Evolutionary conservation across 2,888 invertebrate genomes (phyloP), one percentile per base, ranked within the genome.

Genomic region (Drosophila paranaensis): DNA sequence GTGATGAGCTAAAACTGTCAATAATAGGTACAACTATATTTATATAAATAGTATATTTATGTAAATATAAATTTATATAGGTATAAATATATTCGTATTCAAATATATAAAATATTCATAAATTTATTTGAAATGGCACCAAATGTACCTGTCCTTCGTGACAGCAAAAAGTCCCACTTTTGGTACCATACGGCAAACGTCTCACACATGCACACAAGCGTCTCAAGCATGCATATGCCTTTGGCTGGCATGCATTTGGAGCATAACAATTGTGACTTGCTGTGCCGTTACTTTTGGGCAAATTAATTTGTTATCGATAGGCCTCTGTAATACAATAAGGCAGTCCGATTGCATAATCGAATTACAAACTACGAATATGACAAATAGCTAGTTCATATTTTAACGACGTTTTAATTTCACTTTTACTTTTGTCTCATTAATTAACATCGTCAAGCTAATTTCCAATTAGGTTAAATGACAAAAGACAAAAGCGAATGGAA

Each of bases 371-470:
- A 48, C 48, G 10, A 48, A 48, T 61, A 62, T 66, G 64, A 68
- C 77, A 71, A 60, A 68, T 58, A 57, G 48, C 13, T 27, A 58
- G 45, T 43, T 62, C 39, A 9, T 37, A 27, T 16, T 60, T 55
- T 60, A 16, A 37, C 20, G 37, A 3, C 33, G 46, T 50, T 16
- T 48, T 53, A 60, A 55, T 43, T 62, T 25, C 70, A 81, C 87
- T 83, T 88, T 85, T 82, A 88, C 86, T 86, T 88, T 85, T 85
- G 63, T 79, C 70, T 74, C 66, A 79, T 86, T 80, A 86, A 78
- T 82, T 86, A 83, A 14, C 46, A n/a, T 9, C 46, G 46, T n/a
- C 27, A n/a, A 27, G n/a, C 48, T 58, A 74, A 67, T 74, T 76
- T 70, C 68, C 72, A 73, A 74, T 76, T 75, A 80, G 76, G 88